Evolutionary conservation across 1,140 invertebrate genomes (phyloP), one percentile per base, ranked within the genome.

Genomic region (Venustaconcha ellipsiformis): DNA sequence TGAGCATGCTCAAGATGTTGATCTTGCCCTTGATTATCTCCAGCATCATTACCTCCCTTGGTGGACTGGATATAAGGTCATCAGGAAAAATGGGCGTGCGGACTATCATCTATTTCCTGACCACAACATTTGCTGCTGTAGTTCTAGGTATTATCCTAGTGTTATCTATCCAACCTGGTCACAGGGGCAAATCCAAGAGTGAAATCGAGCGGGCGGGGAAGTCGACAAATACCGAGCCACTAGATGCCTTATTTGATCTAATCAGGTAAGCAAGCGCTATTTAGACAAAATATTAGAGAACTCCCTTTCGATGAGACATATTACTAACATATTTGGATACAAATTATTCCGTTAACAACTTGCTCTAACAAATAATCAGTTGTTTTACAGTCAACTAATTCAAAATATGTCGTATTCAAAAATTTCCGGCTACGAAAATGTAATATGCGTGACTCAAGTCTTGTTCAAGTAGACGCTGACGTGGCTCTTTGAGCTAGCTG

Each of bases 181-280:
- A 78, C 20, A 70, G 74, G 23, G 76, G 77, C 6, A 48, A 48
- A 11, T 48, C 37, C 37, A 48, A 48, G 37, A 75, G 65, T 23
- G 70, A 62, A 18, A 82, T 86, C 12, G 30, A 71, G 5, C 78
- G 80, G 48, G 57, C 74, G 0, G 84, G 83, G 1, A 57, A 57
- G 15, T 60, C 78, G 37, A 82, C 81, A 55, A 67, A 83, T 23
- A 72, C 76, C 26, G 78, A 82, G 14, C 79, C 83, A 1, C 48
- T 85, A 3, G 97, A 98, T 86, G 96, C 96, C 3, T 89, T 98
- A 12, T 92, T 99, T 87, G 97, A 99, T 92, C 92, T 98, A 79
- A 92, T 97, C 83, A 93, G 96, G 96, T 97, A 91, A 75, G 74
- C 57, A 14, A 12, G 4, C 8, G 1, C 5, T 23, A 67, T 23